These are phyloP conservation scores for Chondrosia reniformis DNA, from an alignment of 37 sponge, comb jelly and placozoan genomes.

Conservation along the genomic window DNA sequence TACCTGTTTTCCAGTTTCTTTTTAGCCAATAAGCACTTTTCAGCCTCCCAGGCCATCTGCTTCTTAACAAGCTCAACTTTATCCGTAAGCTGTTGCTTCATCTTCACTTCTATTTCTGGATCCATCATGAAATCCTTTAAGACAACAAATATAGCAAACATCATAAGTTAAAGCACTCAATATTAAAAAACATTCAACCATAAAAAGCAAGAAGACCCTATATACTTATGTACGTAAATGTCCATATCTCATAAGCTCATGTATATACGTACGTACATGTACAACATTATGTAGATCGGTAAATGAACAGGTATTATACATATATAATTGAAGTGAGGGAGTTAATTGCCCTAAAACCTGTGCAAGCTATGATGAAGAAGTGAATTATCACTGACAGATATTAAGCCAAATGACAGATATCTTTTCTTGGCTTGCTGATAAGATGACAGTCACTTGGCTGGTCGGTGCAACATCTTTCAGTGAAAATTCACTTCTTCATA, in stretches of 20 bases:
- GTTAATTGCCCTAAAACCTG: not conserved
- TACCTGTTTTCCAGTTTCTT: constrained; percentile 68
- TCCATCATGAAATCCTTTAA: no score
- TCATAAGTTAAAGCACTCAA: no score
- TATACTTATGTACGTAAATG: not conserved
- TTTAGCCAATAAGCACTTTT: constrained; percentile 61
- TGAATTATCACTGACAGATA: no score
- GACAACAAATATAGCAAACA: no score
- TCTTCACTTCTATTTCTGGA: constrained; percentile 61
- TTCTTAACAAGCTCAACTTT: constrained; percentile 54
- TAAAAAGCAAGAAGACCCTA: not conserved
- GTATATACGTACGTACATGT: not conserved
- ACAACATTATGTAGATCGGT: not conserved
- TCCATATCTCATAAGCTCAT: not conserved
- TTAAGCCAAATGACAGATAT: no score
- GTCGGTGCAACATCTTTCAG: no score
- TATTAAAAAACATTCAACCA: no score
- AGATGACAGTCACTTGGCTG: no score
- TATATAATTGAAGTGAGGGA: not conserved
- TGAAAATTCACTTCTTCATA: no score
- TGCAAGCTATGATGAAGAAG: not conserved
- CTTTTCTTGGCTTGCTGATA: no score
- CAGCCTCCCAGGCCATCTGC: constrained; percentile 92
- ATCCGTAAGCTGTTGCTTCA: constrained; percentile 36
- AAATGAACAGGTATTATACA: not conserved